Conservation (phyloP, 2,797 vertebrate genomes). For the Pseudochirops corinnae region DNA sequence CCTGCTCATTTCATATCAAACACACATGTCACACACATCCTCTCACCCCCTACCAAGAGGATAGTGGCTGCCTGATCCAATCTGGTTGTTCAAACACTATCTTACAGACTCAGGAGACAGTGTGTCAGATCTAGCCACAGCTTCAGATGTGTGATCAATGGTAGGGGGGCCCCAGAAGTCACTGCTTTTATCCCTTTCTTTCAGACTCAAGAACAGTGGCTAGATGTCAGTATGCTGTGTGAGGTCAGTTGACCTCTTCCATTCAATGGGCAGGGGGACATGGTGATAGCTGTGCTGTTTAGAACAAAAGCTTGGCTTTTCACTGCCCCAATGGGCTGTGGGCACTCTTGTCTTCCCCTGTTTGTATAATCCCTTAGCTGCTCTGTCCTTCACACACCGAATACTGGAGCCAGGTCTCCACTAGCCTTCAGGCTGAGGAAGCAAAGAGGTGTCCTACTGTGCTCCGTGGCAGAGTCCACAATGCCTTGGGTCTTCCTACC, state of each 20-base stretch:
- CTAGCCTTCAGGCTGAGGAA: background rate
- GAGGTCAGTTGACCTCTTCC: background rate
- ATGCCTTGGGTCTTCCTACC: background rate
- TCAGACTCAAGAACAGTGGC: background rate
- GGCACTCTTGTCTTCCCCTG: background rate
- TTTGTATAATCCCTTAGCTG: background rate
- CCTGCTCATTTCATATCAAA: background rate
- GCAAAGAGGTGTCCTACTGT: background rate
- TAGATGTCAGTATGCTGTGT: background rate
- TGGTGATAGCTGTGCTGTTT: background rate
- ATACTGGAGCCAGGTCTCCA: background rate
- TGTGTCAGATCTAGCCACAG: background rate
- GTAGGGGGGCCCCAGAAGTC: accelerated
- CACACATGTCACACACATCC: background rate
- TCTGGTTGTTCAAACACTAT: background rate
- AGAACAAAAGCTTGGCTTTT: background rate
- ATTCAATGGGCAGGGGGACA: background rate
- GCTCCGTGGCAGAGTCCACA: background rate
- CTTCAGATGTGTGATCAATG: background rate
- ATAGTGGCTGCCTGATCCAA: background rate
- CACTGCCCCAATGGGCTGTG: background rate
- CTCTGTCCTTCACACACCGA: too few species aligned
- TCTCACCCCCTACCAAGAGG: background rate
- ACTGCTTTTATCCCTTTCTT: background rate
- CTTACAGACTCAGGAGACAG: background rate